phyloP scores from a whole-genome alignment of 2,888 invertebrate genomes.

The Agrotis puta region DNA sequence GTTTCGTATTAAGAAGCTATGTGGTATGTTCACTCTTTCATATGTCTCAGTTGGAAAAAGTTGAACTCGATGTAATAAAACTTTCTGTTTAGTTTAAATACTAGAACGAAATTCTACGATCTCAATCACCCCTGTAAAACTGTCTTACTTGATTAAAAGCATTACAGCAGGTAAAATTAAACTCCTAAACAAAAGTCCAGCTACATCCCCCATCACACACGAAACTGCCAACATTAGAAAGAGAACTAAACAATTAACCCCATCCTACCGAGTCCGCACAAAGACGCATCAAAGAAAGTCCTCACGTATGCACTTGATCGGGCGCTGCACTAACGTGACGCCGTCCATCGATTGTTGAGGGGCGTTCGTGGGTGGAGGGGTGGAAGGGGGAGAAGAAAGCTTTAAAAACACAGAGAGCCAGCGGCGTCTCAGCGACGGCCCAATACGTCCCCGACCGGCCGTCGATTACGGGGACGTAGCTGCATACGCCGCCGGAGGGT shows the following conservation, averaged over 20 bases:
- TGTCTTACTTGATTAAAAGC: not conserved
- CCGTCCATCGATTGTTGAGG: constrained; percentile 86
- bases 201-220: constrained; percentile 21
- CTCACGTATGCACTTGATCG: constrained; percentile 89
- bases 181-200: not conserved
- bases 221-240: constrained; percentile 58
- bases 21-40: too few species aligned
- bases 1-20: too few species aligned
- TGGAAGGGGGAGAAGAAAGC: constrained; percentile 73
- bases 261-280: constrained; percentile 69
- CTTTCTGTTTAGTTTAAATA: not conserved
- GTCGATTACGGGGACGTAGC: constrained; percentile 84
- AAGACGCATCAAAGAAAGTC: constrained; percentile 88
- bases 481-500: constrained; percentile 82
- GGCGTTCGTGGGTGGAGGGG: constrained; percentile 58
- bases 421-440: constrained; percentile 88
- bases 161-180: not conserved
- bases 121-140: not conserved
- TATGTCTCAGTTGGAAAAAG: too few species aligned
- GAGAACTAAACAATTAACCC: constrained; percentile 68
- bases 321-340: constrained; percentile 87
- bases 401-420: constrained; percentile 84
- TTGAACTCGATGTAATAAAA: not conserved
- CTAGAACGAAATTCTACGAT: not conserved
- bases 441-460: constrained; percentile 89